Conservation (phyloP, 53 echinoderm and acorn worm genomes). For the Temnopleurus reevesii region DNA sequence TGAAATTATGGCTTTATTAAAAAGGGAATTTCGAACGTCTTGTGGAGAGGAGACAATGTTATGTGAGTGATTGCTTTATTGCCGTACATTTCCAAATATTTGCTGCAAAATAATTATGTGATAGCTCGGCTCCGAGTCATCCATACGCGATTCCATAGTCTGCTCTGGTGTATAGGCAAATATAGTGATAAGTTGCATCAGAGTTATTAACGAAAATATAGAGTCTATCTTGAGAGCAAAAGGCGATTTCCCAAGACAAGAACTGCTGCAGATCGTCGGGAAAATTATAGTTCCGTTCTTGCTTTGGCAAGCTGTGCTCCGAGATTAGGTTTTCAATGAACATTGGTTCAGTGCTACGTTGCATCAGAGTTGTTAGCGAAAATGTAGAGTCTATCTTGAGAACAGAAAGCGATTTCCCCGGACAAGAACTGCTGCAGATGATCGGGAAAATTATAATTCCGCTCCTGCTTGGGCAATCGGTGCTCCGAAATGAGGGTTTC, state of each 20-base stretch:
- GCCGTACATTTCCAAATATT: too few relatives aligned
- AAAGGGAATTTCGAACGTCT: too few relatives aligned
- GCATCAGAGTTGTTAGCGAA: conserved; percentile 1
- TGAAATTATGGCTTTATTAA: too few relatives aligned
- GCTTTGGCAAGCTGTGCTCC: neutral
- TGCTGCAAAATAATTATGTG: too few relatives aligned
- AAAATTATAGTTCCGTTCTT: neutral
- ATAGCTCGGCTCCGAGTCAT: too few relatives aligned
- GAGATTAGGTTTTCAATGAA: neutral
- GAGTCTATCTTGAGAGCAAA: neutral
- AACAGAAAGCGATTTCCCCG: conserved; percentile 20
- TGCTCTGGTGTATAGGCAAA: too few relatives aligned
- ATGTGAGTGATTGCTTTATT: too few relatives aligned
- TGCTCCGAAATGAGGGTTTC: conserved; percentile 18
- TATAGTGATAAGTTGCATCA: too few relatives aligned
- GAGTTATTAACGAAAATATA: neutral
- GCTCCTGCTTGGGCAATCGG: conserved; percentile 18
- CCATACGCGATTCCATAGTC: too few relatives aligned
- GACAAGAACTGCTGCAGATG: conserved; percentile 14
- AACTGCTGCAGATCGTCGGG: neutral
- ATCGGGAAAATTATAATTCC: conserved; percentile 10
- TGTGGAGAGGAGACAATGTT: too few relatives aligned
- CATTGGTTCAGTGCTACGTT: neutral
- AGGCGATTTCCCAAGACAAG: neutral
- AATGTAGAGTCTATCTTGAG: conserved; percentile 29